A percentile compares a stretch with the other conserved stretches of the same genome.
phyloP scores from a whole-genome alignment of 2,113 vertebrate genomes.

The Eclectus roratus region DNA sequence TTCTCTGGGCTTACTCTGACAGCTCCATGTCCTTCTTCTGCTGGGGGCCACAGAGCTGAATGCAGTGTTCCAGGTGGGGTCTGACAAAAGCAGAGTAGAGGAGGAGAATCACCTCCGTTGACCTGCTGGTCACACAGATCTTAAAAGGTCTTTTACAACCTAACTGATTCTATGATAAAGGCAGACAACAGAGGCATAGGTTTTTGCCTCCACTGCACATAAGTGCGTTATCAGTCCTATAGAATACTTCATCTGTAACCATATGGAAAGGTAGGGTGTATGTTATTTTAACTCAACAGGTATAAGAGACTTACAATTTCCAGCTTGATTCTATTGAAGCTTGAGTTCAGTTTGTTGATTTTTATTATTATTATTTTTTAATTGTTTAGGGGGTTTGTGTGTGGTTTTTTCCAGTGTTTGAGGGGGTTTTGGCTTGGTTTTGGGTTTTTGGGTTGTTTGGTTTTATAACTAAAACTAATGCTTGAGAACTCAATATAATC shows the following conservation, averaged over 20 bases:
- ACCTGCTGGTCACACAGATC: not conserved
- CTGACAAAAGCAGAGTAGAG: not conserved
- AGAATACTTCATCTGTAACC: not conserved
- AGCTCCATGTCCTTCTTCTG: not conserved
- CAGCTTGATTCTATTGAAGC: not conserved
- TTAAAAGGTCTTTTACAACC: not conserved
- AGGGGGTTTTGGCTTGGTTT: not conserved
- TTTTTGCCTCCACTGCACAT: not conserved
- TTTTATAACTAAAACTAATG: not conserved
- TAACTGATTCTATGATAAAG: not conserved
- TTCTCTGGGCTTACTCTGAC: not conserved
- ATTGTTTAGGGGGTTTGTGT: not conserved
- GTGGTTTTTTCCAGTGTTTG: not conserved
- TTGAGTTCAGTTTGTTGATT: not conserved
- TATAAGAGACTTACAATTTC: not conserved
- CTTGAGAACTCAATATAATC: not conserved
- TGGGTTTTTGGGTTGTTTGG: not conserved
- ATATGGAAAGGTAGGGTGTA: not conserved
- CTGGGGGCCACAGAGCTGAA: not conserved
- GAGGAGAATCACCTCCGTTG: not conserved
- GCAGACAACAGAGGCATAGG: not conserved
- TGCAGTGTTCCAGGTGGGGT: not conserved
- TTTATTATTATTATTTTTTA: not conserved
- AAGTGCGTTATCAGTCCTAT: not conserved
- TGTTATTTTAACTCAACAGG: not conserved